Percentiles rank a stretch among this genome's conserved stretches.
Evolutionary conservation across 2,797 vertebrate species (phyloP).

Genomic region (Falco biarmicus): DNA sequence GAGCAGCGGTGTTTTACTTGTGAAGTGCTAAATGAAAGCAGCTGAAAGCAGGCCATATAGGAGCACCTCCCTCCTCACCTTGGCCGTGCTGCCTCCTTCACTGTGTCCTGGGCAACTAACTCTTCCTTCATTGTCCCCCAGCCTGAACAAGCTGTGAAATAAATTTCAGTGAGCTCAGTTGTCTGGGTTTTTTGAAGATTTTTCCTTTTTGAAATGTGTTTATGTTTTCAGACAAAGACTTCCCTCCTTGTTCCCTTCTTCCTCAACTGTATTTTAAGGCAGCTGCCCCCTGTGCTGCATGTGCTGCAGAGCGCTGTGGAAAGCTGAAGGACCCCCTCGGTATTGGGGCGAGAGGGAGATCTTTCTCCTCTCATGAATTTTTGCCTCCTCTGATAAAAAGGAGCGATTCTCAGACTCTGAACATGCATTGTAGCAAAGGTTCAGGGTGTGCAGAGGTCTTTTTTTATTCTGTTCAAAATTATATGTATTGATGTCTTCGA

Average conservation of each 20-base stretch:
- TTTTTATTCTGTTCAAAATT: not conserved
- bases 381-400: not conserved
- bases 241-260: not conserved
- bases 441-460: not conserved
- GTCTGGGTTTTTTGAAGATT: not conserved
- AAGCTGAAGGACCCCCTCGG: not conserved
- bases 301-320: not conserved
- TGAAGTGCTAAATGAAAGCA: not conserved
- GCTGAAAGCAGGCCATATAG: not conserved
- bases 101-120: not conserved
- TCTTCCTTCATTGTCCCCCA: not conserved
- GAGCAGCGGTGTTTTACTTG: not conserved
- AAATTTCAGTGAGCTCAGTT: not conserved
- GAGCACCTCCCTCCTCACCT: not conserved
- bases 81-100: not conserved
- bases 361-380: not conserved
- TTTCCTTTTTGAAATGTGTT: not conserved
- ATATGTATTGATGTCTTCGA: not conserved
- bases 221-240: not conserved
- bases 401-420: not conserved
- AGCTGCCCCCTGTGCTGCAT: not conserved
- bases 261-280: not conserved
- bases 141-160: not conserved
- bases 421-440: not conserved
- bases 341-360: not conserved